These are phyloP conservation scores for Trinectes maculatus DNA, from an alignment of 2,113 vertebrate species.

Conservation along the genomic window DNA sequence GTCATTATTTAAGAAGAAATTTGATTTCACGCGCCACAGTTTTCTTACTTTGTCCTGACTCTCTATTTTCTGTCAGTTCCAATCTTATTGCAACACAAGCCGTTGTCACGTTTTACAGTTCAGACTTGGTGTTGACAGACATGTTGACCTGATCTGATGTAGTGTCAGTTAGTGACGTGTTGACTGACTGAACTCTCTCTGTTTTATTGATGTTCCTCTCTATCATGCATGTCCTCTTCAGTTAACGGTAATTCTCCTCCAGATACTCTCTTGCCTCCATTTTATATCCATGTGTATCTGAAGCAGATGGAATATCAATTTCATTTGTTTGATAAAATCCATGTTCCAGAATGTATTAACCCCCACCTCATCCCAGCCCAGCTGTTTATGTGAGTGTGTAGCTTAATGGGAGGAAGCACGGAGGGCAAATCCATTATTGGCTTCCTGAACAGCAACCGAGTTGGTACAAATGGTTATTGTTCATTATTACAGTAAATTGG, in stretches of 20 bases:
- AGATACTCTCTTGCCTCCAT: conserved; percentile 57
- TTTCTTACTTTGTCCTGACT: too few relatives aligned
- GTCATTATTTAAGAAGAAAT: too few relatives aligned
- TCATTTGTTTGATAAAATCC: conserved; percentile 39
- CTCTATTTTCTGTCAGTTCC: too few relatives aligned
- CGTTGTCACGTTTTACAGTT: too few relatives aligned
- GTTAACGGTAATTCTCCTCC: conserved; percentile 83
- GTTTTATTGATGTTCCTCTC: conserved; percentile 67
- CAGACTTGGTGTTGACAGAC: neutral
- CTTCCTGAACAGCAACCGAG: conserved; percentile 11
- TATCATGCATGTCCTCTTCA: conserved; percentile 80
- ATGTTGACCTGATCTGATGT: neutral
- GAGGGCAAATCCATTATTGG: conserved; percentile 68
- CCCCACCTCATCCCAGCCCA: conserved; percentile 40
- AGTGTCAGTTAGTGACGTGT: neutral
- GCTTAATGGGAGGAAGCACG: conserved; percentile 55
- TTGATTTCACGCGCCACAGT: too few relatives aligned
- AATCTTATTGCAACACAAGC: too few relatives aligned
- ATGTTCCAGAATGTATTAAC: conserved; percentile 40
- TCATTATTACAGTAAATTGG: neutral
- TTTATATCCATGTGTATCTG: conserved; percentile 38
- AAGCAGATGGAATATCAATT: conserved; percentile 33
- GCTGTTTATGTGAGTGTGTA: conserved; percentile 45
- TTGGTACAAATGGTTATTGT: neutral
- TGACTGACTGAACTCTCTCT: conserved; percentile 71